Conservation (phyloP, 2,113 vertebrate genomes). For the Furnarius figulus region DNA sequence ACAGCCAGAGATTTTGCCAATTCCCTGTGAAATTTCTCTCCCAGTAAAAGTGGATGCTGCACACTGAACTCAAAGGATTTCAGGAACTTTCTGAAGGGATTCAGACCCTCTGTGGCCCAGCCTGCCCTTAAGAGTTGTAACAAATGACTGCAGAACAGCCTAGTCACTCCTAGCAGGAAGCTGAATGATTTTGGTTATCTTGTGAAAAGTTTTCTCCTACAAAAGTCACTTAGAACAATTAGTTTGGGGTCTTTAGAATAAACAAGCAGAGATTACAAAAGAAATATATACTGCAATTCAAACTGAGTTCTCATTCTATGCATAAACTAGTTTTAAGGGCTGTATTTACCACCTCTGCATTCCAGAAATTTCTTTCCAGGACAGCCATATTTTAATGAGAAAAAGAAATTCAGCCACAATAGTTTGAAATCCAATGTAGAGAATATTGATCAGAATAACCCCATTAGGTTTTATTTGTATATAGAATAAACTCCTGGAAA, state of each 20-base stretch:
- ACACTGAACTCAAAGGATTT: background rate
- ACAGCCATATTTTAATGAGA: background rate
- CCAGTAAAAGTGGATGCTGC: background rate
- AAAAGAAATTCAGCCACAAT: background rate
- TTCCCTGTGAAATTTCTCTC: conserved; percentile 15
- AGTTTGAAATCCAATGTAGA: background rate
- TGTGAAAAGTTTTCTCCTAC: background rate
- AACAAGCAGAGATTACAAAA: background rate
- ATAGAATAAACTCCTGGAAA: background rate
- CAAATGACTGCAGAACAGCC: background rate
- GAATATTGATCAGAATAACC: background rate
- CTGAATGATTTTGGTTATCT: background rate
- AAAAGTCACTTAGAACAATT: background rate
- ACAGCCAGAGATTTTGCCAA: background rate
- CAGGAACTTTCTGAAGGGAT: background rate
- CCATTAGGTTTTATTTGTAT: background rate
- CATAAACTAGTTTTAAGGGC: background rate
- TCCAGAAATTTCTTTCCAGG: background rate
- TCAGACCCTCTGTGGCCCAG: background rate
- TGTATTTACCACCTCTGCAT: background rate
- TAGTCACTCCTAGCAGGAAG: background rate
- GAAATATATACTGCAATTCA: background rate
- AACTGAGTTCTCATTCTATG: background rate
- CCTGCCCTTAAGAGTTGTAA: background rate
- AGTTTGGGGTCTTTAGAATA: background rate